Conservation (phyloP, 2,888 invertebrate genomes). For the Apamea sordens region DNA sequence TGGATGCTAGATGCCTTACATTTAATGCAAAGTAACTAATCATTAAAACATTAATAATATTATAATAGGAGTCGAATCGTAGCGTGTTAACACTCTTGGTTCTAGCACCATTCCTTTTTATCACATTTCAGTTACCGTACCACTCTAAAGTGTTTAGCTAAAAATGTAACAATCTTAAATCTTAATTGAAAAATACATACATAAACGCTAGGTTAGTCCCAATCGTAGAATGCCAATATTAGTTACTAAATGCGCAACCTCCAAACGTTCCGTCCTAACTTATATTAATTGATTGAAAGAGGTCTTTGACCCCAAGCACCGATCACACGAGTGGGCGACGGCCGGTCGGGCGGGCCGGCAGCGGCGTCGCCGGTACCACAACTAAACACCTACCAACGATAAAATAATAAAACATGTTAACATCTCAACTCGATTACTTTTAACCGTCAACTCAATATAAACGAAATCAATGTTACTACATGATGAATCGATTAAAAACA, state of each 20-base stretch:
- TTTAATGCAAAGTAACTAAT: conserved; percentile 88
- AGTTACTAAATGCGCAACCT: conserved; percentile 90
- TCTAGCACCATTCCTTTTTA: conserved; percentile 91
- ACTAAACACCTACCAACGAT: conserved; percentile 87
- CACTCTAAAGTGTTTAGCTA: conserved; percentile 91
- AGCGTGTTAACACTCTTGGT: conserved; percentile 90
- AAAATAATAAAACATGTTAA: conserved; percentile 86
- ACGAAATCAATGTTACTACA: conserved; percentile 84
- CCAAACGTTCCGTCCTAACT: conserved; percentile 86
- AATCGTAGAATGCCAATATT: conserved; percentile 91
- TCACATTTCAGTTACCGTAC: conserved; percentile 91
- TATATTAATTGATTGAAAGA: conserved; percentile 86
- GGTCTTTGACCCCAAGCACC: conserved; percentile 88
- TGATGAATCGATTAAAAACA: conserved; percentile 89
- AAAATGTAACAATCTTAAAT: conserved; percentile 91
- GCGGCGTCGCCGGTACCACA: conserved; percentile 70
- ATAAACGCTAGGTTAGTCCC: conserved; percentile 91
- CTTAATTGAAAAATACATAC: conserved; percentile 90
- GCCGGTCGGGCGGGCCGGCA: conserved; percentile 56
- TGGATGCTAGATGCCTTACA: conserved; percentile 89
- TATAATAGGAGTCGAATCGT: conserved; percentile 90
- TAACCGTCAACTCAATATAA: conserved; percentile 82
- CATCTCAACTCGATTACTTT: conserved; percentile 75
- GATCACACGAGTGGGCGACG: conserved; percentile 70
- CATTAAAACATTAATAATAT: conserved; percentile 88